Conservation (phyloP, 2,888 invertebrate species). For the Synergus umbraculus region DNA sequence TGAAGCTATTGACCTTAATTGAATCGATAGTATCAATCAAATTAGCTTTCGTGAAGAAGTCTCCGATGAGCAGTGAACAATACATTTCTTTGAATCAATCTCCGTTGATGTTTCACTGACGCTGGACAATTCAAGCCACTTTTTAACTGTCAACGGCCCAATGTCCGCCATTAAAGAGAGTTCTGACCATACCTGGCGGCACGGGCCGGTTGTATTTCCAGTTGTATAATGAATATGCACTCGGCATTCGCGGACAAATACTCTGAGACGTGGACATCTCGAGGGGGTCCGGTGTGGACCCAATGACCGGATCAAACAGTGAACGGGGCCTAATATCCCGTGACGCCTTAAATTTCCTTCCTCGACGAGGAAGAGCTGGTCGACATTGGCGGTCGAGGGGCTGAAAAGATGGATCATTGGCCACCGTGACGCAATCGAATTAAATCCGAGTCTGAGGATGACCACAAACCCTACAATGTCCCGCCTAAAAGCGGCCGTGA, state of each 20-base stretch:
- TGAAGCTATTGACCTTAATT: constrained; percentile 15
- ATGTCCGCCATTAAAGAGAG: not conserved
- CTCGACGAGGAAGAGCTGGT: constrained; percentile 43
- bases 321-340: constrained; percentile 58
- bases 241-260: not conserved
- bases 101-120: not conserved
- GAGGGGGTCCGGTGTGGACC: constrained; percentile 24
- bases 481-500: constrained; percentile 17
- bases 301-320: constrained; percentile 1
- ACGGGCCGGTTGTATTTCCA: not conserved
- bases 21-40: constrained; percentile 1
- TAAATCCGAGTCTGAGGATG: constrained; percentile 46
- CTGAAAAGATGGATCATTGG: constrained; percentile 54
- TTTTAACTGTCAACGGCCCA: constrained; percentile 22
- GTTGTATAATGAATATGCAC: constrained; percentile 21
- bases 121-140: constrained; percentile 1
- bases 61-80: not conserved
- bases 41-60: not conserved
- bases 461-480: constrained; percentile 48
- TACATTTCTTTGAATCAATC: not conserved
- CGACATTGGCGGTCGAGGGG: constrained; percentile 39
- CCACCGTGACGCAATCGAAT: constrained; percentile 62
- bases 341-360: constrained; percentile 65
- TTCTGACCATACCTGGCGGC: not conserved
- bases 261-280: not conserved